phyloP scores from a whole-genome alignment of 2,888 invertebrate genomes.

The Erebia aethiops region DNA sequence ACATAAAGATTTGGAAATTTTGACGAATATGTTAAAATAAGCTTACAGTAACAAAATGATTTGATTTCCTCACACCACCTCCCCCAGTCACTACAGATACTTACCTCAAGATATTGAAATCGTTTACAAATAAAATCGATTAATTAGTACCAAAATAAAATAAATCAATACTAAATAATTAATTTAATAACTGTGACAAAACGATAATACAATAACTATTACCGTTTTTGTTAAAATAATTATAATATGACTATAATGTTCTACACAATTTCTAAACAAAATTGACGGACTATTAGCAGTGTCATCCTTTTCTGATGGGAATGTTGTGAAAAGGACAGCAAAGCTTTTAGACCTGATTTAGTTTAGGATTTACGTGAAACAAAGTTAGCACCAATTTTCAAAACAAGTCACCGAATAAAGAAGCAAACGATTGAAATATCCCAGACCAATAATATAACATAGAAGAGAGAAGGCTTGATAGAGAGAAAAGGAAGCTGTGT shows the following conservation, averaged over 20 bases:
- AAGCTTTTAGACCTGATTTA: not conserved
- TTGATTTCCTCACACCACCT: constrained; percentile 67
- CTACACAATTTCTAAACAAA: too few species aligned
- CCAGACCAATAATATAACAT: constrained; percentile 42
- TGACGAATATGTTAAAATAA: constrained; percentile 32
- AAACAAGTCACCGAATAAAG: constrained; percentile 17
- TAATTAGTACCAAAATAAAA: too few species aligned
- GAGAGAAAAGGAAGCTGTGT: constrained; percentile 60
- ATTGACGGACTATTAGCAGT: not conserved
- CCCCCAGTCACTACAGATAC: constrained; percentile 67
- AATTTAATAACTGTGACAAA: not conserved
- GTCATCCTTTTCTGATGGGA: not conserved
- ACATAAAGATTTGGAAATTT: constrained; percentile 31
- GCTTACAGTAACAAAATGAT: constrained; percentile 38
- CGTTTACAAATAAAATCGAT: constrained; percentile 30
- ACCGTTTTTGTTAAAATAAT: not conserved
- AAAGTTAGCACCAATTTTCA: not conserved
- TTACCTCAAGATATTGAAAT: constrained; percentile 51
- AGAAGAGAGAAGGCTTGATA: constrained; percentile 56
- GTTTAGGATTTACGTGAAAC: not conserved
- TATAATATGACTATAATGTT: too few species aligned
- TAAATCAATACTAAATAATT: too few species aligned
- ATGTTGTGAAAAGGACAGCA: not conserved
- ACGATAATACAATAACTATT: not conserved
- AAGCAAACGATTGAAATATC: constrained; percentile 55